These are phyloP conservation scores for Hyles vespertilio DNA, from an alignment of 1,140 invertebrate genomes.

Conservation along the genomic window DNA sequence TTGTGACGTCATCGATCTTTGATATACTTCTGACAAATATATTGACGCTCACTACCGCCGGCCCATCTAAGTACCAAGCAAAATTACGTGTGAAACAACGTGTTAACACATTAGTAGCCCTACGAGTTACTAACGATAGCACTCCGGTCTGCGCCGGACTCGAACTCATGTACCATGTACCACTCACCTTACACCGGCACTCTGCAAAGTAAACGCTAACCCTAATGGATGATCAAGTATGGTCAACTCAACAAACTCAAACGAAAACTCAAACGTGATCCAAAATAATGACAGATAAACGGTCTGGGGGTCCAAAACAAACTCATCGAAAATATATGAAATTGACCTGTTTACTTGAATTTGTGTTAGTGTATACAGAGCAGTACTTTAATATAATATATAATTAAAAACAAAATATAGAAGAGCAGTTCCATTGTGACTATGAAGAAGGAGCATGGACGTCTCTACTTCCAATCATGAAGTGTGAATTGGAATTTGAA, in stretches of 20 bases:
- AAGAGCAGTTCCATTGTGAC: conserved; percentile 4
- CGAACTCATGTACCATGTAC: not conserved
- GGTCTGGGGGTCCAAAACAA: conserved; percentile 10
- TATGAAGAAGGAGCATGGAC: no score
- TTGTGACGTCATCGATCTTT: conserved; percentile 98
- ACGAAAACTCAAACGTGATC: conserved; percentile 20
- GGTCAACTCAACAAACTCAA: conserved; percentile 16
- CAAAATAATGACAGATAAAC: conserved; percentile 26
- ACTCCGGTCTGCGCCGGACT: not conserved
- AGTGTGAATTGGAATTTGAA: no score
- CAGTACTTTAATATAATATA: conserved; percentile 15
- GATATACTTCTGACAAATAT: conserved; percentile 98
- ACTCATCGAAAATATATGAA: conserved; percentile 5
- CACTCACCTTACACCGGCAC: no score
- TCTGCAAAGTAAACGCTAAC: not conserved
- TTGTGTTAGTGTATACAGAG: conserved; percentile 61
- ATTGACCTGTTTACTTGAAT: conserved; percentile 66
- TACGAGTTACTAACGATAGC: conserved; percentile 23
- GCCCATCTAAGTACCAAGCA: conserved; percentile 85
- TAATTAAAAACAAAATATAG: conserved; percentile 11
- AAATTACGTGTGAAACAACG: conserved; percentile 61
- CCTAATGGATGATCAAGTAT: conserved; percentile 11
- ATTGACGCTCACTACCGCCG: conserved; percentile 94
- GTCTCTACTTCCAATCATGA: no score
- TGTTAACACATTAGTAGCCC: conserved; percentile 46